A percentile compares a stretch with the other conserved stretches of the same genome.
These are phyloP conservation scores for Carapus acus DNA, from an alignment of 2,797 vertebrate genomes.

Conservation along the genomic window DNA sequence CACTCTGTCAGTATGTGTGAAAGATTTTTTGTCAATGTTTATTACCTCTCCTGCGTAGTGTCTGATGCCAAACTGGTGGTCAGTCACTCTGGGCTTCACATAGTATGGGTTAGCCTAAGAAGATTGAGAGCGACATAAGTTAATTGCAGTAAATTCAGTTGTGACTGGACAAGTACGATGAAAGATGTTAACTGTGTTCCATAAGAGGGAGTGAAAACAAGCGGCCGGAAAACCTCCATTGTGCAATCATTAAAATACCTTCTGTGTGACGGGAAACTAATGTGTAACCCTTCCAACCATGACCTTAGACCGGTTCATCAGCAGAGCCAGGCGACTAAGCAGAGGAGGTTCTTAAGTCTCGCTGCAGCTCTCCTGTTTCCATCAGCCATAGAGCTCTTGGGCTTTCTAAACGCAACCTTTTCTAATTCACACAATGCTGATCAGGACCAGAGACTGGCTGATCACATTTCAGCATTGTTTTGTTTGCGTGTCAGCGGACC, in stretches of 20 bases:
- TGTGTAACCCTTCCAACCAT: neutral
- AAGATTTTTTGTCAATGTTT: constrained; percentile 17
- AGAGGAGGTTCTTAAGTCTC: constrained; percentile 34
- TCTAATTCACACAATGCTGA: constrained; percentile 52
- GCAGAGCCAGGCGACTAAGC: constrained; percentile 22
- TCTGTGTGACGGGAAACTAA: neutral
- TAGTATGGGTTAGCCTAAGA: constrained; percentile 84
- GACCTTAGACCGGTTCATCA: constrained; percentile 18
- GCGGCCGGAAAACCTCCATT: neutral
- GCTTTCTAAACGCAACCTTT: constrained; percentile 51
- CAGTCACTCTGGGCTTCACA: constrained; percentile 86
- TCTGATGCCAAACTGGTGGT: constrained; percentile 91
- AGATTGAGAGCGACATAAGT: constrained; percentile 19
- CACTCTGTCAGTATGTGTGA: constrained; percentile 16
- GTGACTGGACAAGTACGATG: neutral
- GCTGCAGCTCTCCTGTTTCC: constrained; percentile 19
- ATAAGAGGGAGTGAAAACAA: neutral
- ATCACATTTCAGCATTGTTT: constrained; percentile 67
- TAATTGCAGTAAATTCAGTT: constrained; percentile 16
- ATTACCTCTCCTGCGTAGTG: constrained; percentile 92
- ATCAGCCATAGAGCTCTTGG: constrained; percentile 22
- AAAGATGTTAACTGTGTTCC: neutral
- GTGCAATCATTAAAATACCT: neutral
- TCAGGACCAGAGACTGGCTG: constrained; percentile 44
- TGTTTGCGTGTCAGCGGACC: constrained; percentile 50